Percentiles rank a stretch among this genome's conserved stretches.
phyloP scores from a whole-genome alignment of 2,113 vertebrate genomes.

The Ceyx cyanopectus region DNA sequence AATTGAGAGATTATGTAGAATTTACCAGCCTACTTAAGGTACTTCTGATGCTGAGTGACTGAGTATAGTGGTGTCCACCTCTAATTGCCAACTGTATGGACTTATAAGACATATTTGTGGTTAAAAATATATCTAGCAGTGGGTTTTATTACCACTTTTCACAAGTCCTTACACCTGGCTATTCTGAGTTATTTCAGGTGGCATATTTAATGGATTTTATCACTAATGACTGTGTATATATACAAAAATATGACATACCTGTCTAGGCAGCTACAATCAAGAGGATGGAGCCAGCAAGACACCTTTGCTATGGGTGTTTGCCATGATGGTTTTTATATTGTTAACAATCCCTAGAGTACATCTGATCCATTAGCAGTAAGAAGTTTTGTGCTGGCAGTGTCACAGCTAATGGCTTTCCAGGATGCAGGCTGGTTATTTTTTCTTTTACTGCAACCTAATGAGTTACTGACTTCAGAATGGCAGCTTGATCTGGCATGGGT shows the following conservation, averaged over 20 bases:
- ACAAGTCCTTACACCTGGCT: neutral
- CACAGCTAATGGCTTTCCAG: neutral
- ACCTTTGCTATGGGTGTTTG: neutral
- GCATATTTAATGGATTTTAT: neutral
- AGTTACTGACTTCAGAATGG: neutral
- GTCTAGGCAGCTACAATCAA: neutral
- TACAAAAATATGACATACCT: neutral
- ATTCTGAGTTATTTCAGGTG: neutral
- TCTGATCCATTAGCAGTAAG: neutral
- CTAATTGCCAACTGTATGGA: neutral
- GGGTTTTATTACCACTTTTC: neutral
- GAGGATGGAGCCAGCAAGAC: neutral
- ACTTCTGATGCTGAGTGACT: neutral
- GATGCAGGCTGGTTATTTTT: neutral
- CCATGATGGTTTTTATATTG: neutral
- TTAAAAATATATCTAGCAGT: neutral
- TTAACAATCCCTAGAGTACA: neutral
- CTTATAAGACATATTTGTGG: neutral
- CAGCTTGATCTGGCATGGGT: neutral
- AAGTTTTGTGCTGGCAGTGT: neutral
- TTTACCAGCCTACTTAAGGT: neutral
- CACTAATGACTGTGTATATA: neutral
- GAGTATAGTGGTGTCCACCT: neutral
- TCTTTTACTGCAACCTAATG: neutral
- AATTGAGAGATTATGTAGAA: neutral